A percentile compares a stretch with the other conserved stretches of the same genome.
Conservation (phyloP, 2,888 invertebrate species). For the Graphium colonna region DNA sequence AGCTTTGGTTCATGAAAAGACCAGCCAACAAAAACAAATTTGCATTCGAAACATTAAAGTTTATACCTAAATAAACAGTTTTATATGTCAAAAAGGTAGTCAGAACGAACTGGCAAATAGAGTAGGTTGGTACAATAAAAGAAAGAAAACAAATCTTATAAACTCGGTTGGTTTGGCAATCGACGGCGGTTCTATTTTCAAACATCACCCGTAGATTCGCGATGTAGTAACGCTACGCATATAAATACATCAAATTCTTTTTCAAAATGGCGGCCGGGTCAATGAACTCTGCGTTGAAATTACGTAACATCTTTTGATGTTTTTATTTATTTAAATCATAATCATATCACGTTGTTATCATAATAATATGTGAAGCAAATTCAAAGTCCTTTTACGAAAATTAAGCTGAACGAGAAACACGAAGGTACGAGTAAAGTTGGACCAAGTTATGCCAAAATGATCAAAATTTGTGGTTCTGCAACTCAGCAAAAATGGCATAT, state of each 20-base stretch:
- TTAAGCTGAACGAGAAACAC: too few species aligned
- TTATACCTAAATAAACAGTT: too few species aligned
- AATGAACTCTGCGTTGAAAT: constrained; percentile 26
- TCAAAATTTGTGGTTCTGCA: too few species aligned
- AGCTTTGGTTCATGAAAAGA: constrained; percentile 2
- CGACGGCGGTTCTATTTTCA: constrained; percentile 14
- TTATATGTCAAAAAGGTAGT: too few species aligned
- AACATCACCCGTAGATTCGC: constrained; percentile 17
- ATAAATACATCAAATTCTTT: constrained; percentile 14
- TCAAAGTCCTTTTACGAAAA: too few species aligned
- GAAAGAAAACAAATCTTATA: constrained; percentile 4
- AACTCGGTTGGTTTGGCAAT: constrained; percentile 14
- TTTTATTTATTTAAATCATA: too few species aligned
- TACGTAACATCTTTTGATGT: background rate
- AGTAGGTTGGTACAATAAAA: background rate
- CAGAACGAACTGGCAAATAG: background rate
- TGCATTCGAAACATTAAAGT: too few species aligned
- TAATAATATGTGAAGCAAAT: too few species aligned
- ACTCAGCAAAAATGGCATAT: too few species aligned
- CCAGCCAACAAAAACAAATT: background rate
- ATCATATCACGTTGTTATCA: too few species aligned
- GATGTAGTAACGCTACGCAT: constrained; percentile 9
- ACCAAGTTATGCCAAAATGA: too few species aligned
- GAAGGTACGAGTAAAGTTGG: too few species aligned
- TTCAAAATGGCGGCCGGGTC: constrained; percentile 11